Base-by-base conservation (phyloP, 1,140 invertebrate species). In the Drosophila micromelanica region DNA sequence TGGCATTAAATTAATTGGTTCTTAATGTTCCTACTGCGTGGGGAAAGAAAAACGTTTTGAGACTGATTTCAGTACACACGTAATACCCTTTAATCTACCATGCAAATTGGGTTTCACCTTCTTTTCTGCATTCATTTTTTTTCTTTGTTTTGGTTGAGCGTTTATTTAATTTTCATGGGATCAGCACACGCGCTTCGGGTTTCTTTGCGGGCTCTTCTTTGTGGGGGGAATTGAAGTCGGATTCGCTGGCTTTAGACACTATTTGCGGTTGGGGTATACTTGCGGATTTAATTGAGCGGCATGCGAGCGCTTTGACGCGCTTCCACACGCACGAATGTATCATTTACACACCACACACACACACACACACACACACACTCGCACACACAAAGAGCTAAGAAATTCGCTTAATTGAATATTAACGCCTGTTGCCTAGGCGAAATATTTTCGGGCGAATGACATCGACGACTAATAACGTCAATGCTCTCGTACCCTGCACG, bases 401-500 rank as follows among this genome's bases (percentile, higher is more conserved):
- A 67, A 67, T 54, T 67, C 62, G 48, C 23, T 73, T 73, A 73
- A 73, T 73, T 73, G 70, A 67, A 73, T 67, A 73, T 73, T 73
- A 73, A 73, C 70, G 70, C 63, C 63, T 67, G 38, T 67, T 73
- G 46, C 38, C 70, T 54, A 67, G 48, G 32, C 62, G 40, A 72
- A 72, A 59, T 72, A 67, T 67, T 72, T 65, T 65, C 23, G 40
- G 54, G 46, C 54, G 38, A 64, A 65, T 48, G 68, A 65, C 61
- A 65, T 65, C 51, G 68, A 27, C 61, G 23, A 37, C 54, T 45
- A 54, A 73, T 60, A 67, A 52, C 42, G 48, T 23, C 27, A 3
- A 48, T 17, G 69, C 13, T 5, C 15, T 35, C n/a, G 3, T 27
- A 30, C 1, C 32, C n/a, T n/a, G n/a, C n/a, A n/a, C n/a, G 8